Conservation (phyloP, 2,888 invertebrate genomes). For the Tachina fera region DNA sequence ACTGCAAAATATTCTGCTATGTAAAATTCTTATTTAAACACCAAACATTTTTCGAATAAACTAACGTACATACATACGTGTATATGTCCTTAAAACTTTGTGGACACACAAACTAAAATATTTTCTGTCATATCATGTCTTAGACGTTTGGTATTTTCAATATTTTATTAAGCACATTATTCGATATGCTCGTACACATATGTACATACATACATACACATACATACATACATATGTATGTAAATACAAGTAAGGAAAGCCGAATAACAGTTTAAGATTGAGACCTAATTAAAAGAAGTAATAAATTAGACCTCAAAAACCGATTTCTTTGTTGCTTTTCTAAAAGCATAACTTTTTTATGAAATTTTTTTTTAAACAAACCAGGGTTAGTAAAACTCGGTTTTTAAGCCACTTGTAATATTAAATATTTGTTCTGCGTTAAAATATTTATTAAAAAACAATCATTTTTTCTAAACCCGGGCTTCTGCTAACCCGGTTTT, state of each 20-base stretch:
- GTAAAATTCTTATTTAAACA: neutral
- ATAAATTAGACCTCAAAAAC: too few relatives aligned
- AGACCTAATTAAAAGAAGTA: too few relatives aligned
- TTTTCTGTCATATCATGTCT: slow-evolving; percentile 44
- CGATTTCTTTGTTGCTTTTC: too few relatives aligned
- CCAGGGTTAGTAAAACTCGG: too few relatives aligned
- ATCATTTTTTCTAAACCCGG: neutral
- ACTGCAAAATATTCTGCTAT: slow-evolving; percentile 32
- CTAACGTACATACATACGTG: neutral
- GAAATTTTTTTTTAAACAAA: too few relatives aligned
- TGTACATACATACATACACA: too few relatives aligned
- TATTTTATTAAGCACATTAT: slow-evolving; percentile 61
- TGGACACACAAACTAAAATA: neutral
- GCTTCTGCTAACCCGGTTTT: neutral
- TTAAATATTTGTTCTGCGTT: too few relatives aligned
- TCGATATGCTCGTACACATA: neutral
- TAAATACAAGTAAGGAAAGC: neutral
- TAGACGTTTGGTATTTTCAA: slow-evolving; percentile 54
- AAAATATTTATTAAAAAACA: too few relatives aligned
- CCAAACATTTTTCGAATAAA: neutral
- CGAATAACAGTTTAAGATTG: neutral
- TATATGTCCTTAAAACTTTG: slow-evolving; percentile 26
- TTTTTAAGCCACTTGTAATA: too few relatives aligned
- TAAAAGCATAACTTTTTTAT: too few relatives aligned
- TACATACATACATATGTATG: too few relatives aligned